Conservation (phyloP, 2,797 vertebrate species). For the Danio tinwini region DNA sequence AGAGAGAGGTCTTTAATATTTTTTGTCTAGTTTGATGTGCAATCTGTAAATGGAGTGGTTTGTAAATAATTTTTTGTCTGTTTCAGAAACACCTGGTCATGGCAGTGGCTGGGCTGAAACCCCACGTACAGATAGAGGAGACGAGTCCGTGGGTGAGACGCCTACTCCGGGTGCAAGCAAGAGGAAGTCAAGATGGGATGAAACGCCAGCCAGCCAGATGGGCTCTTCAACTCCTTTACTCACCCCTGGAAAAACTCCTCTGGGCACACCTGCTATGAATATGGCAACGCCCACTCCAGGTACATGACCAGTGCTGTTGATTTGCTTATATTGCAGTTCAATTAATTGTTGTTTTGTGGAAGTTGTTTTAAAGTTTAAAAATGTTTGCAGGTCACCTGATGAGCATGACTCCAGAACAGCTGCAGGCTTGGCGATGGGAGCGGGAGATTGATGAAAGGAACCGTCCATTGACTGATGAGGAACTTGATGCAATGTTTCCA, state of each 20-base stretch:
- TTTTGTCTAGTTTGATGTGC: not conserved
- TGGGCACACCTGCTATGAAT: slow-evolving; percentile 98
- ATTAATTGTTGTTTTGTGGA: not conserved
- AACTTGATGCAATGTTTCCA: slow-evolving; percentile 98
- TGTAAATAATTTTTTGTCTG: not conserved
- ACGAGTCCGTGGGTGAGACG: slow-evolving; percentile 96
- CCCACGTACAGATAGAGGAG: slow-evolving; percentile 94
- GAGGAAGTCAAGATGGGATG: slow-evolving; percentile 97
- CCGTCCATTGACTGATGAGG: slow-evolving; percentile 95
- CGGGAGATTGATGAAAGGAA: slow-evolving; percentile 98
- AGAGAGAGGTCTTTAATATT: slow-evolving; percentile 81
- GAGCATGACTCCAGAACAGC: slow-evolving; percentile 99
- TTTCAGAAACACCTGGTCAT: slow-evolving; percentile 92
- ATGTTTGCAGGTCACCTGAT: slow-evolving; percentile 89
- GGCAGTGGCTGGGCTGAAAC: slow-evolving; percentile 98
- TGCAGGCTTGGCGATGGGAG: slow-evolving; percentile 99
- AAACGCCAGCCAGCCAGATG: slow-evolving; percentile 98
- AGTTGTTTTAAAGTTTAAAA: not conserved
- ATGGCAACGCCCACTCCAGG: slow-evolving; percentile 99
- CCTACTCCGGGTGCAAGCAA: slow-evolving; percentile 98
- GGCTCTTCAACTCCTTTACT: slow-evolving; percentile 96
- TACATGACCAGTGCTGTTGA: slow-evolving; percentile 55
- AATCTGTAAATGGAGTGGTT: not conserved
- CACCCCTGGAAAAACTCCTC: slow-evolving; percentile 96
- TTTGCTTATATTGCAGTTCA: not conserved